Evolutionary conservation across 2,797 vertebrate species (phyloP), one percentile per base, ranked within the genome.

Genomic region (Silurus aristotelis): DNA sequence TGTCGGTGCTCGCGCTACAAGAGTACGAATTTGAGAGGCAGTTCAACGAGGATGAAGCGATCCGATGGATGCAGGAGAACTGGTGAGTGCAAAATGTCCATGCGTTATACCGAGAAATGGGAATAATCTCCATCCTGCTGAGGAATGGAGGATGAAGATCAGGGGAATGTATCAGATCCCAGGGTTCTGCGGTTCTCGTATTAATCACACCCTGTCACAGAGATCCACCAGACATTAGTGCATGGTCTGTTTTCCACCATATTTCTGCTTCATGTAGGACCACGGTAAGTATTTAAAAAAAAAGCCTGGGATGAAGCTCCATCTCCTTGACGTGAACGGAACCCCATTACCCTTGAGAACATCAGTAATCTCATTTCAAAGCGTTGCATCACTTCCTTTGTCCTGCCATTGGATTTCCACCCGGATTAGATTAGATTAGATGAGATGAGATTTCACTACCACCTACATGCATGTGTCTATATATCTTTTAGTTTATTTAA

Each of bases 41-140:
- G 91, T 99, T 99, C 94, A 98, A 99, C 93, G 98, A 97, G 93
- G 97, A 98, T 88, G 98, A 98, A 93, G 98, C 98, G 91, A 99
- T 99, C 90, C 97, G 97, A 81, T 99, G 98, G 98, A 99, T 99
- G 97, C 97, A 99, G 91, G 97, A 99, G 92, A 99, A 99, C 96
- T 99, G 98, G 98, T 99, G 93, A 64, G 84, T 80, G 61, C 38
- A 48, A 46, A 25, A 64, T 48, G 77, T 43, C 56, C 76, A 78
- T 61, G 58, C 77, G 9, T 64, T 25, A 46, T 10, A 80, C 20
- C 12, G 31, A 61, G 76, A 78, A 3, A 38, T 22, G 56, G 6
- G 4, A 38, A 12, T 46, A 13, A n/a, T 22, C 3, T 9, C 77
- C 38, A 64, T 6, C 17, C 60, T 46, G 58, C 12, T 25, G 1